A percentile compares a stretch with the other conserved stretches of the same genome.
Evolutionary conservation across 2,113 vertebrate species (phyloP).

Genomic region (Stomatorhinus ivindoensis): DNA sequence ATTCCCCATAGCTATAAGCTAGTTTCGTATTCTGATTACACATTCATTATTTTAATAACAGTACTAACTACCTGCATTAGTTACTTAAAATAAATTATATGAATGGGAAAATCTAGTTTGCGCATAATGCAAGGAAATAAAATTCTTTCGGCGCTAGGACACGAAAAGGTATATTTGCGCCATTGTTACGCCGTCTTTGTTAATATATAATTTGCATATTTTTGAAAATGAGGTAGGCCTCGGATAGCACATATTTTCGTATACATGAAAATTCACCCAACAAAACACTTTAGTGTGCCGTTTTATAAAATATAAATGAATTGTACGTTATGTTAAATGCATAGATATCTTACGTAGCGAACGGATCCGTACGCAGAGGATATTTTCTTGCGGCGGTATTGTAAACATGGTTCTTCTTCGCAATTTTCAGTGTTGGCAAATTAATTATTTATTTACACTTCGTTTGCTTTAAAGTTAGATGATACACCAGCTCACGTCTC

Average conservation of each 20-base stretch:
- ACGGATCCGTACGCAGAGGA: background rate
- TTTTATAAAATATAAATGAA: background rate
- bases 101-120: background rate
- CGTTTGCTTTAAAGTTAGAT: background rate
- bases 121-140: background rate
- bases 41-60: background rate
- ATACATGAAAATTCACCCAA: background rate
- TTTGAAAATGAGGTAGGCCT: conserved; percentile 56
- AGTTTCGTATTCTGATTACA: background rate
- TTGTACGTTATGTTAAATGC: background rate
- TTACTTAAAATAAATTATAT: background rate
- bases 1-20: background rate
- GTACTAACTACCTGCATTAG: background rate
- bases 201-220: conserved; percentile 76
- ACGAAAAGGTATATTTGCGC: conserved; percentile 53
- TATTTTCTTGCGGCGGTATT: background rate
- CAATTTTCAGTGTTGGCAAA: background rate
- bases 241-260: conserved; percentile 14
- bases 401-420: background rate
- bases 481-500: background rate
- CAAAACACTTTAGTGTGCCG: background rate
- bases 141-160: background rate
- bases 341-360: conserved; percentile 1
- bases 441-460: conserved; percentile 15
- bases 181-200: conserved; percentile 74